A percentile compares a stretch with the other conserved stretches of the same genome.
Conservation (phyloP, 2,888 invertebrate species). For the Leptopilina drosophilae region DNA sequence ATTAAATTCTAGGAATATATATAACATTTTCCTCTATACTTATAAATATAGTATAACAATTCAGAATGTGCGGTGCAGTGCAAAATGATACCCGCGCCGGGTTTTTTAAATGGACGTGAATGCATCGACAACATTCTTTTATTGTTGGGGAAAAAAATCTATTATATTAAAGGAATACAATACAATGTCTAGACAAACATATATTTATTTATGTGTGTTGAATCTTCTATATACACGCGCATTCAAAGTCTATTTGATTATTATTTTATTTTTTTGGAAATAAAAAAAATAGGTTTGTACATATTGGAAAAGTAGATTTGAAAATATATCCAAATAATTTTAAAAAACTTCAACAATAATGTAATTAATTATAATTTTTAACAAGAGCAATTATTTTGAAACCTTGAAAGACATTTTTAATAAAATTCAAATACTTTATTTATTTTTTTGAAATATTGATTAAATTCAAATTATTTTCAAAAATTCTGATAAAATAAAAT, state of each 20-base stretch:
- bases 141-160: not conserved
- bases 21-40: not conserved
- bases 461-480: too few relatives aligned
- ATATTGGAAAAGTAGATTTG: too few relatives aligned
- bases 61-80: not conserved
- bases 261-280: not conserved
- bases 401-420: too few relatives aligned
- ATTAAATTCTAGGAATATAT: conserved; percentile 6
- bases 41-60: not conserved
- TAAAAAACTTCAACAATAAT: too few relatives aligned
- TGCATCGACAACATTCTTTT: conserved; percentile 5
- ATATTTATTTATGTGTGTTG: not conserved
- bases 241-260: not conserved
- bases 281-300: too few relatives aligned
- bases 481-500: too few relatives aligned
- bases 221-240: not conserved
- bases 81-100: conserved; percentile 7
- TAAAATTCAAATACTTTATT: too few relatives aligned
- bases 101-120: not conserved
- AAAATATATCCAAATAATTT: too few relatives aligned
- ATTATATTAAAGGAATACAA: not conserved
- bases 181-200: conserved; percentile 21
- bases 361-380: too few relatives aligned
- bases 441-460: too few relatives aligned
- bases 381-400: too few relatives aligned